Evolutionary conservation across 2,797 vertebrate species (phyloP), one percentile per base, ranked within the genome.

Genomic region (Darevskia mixta): DNA sequence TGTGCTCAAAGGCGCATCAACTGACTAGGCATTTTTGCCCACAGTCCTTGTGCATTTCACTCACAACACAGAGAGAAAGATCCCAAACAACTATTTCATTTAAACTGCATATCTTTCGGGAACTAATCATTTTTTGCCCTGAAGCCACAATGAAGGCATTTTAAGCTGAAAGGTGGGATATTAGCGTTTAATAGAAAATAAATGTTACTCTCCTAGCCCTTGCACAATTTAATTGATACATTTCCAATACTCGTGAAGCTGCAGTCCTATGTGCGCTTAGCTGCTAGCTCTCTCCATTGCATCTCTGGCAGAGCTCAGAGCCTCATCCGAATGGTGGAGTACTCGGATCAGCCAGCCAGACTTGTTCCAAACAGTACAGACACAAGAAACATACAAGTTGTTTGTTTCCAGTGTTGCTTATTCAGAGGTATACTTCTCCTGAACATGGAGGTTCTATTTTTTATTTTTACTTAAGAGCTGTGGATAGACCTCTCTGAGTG

Each of bases 1-100:
- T 88, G 87, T 85, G 89, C 72, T 84, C 85, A 86, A 86, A 92
- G 75, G 67, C 69, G 4, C 83, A 91, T 90, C 88, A 84, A 89
- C 82, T 55, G 5, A 43, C 58, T 69, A 64, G 49, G 67, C 61
- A 83, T 92, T 91, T 85, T 67, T 87, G 81, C 75, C 83, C 89
- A 29, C 86, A 18, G 90, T 67, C 38, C 85, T 25, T 88, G 0
- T 32, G 85, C 27, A 72, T 71, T 90, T 93, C 83, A 87, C 61
- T 15, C 86, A 0, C 20, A 58, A 35, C 55, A 25, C 15, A 76
- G 66, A 86, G 55, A 23, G 0, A 64, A 55, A 1, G 35, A 73
- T 81, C 11, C 55, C 41, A 88, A 66, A 25, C 1, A 27, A 27
- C 0, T 0, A 8, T 75, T 1, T 89, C 66, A 32, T 5, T 67